These are phyloP conservation scores for Nephrotoma flavescens DNA, from an alignment of 2,888 invertebrate species.

Conservation along the genomic window DNA sequence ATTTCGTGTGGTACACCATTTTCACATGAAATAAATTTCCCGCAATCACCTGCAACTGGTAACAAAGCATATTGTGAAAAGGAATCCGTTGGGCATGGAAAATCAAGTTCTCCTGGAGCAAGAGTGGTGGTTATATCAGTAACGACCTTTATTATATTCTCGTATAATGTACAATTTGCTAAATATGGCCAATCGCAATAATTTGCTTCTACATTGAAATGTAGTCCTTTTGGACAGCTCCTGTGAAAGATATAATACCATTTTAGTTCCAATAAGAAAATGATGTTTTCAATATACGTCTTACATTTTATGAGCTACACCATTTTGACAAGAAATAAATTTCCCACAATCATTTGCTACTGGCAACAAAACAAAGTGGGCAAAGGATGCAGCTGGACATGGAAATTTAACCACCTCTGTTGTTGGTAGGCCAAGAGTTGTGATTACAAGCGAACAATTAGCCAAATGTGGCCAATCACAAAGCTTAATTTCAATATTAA, in stretches of 20 bases:
- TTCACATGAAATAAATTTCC: neutral
- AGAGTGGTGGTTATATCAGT: too few species aligned
- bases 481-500: neutral
- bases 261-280: neutral
- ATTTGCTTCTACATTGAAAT: neutral
- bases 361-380: neutral
- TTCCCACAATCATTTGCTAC: neutral
- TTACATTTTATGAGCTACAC: neutral
- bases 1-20: neutral
- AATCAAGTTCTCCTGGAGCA: too few species aligned
- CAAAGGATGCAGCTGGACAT: too few species aligned
- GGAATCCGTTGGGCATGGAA: too few species aligned
- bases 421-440: neutral
- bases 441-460: neutral
- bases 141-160: neutral
- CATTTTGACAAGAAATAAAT: neutral
- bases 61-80: neutral
- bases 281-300: neutral
- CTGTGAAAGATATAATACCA: neutral
- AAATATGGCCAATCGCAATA: neutral
- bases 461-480: neutral
- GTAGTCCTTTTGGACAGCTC: neutral
- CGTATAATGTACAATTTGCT: neutral
- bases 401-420: too few species aligned
- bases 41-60: neutral